Conservation (phyloP, 2,797 vertebrate genomes). For the Astyanax mexicanus region DNA sequence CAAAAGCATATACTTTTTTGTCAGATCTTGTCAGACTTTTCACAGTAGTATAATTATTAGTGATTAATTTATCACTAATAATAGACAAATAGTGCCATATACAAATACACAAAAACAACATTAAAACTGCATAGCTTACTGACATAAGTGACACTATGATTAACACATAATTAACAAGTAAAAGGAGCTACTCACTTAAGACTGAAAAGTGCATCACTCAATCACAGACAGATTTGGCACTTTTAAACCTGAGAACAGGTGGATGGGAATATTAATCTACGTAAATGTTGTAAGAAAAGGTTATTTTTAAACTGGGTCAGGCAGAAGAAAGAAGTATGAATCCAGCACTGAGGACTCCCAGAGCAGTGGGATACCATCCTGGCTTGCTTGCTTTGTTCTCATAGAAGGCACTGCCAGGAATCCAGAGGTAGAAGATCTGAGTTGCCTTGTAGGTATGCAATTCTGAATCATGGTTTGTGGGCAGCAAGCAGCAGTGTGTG, state of each 20-base stretch:
- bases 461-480: slow-evolving; percentile 3
- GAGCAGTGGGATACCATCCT: background rate
- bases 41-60: no score
- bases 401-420: background rate
- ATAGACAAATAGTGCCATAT: no score
- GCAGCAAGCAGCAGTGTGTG: background rate
- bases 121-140: no score
- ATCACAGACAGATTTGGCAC: background rate
- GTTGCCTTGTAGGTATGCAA: background rate
- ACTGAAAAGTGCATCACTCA: no score
- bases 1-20: no score
- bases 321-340: background rate
- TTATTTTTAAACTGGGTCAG: slow-evolving; percentile 7
- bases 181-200: background rate
- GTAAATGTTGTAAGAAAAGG: background rate
- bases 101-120: no score
- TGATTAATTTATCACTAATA: no score
- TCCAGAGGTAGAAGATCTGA: slow-evolving; percentile 11
- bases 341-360: slow-evolving; percentile 16
- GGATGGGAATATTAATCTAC: background rate
- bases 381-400: background rate
- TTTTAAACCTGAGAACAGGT: background rate
- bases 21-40: no score
- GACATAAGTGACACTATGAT: background rate
- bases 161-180: no score